Conservation (phyloP, 1,140 invertebrate genomes). For the Thalassaphorura encarpata region DNA sequence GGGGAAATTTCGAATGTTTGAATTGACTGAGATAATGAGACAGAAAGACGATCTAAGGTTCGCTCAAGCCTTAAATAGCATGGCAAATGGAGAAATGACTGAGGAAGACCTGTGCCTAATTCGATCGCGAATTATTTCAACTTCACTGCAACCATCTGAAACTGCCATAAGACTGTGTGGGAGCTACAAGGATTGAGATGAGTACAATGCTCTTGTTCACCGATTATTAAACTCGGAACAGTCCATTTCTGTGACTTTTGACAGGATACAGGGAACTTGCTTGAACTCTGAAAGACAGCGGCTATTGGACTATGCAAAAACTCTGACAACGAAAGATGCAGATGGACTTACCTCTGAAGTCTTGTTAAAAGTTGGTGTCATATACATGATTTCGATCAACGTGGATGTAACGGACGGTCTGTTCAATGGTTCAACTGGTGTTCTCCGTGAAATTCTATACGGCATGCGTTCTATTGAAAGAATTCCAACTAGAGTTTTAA, state of each 20-base stretch:
- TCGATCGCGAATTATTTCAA: background rate
- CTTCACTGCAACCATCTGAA: background rate
- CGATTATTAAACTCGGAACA: background rate
- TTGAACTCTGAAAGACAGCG: too few relatives aligned
- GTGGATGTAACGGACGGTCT: slow-evolving; percentile 9
- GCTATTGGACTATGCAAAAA: too few relatives aligned
- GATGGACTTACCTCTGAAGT: background rate
- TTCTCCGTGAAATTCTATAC: background rate
- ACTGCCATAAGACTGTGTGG: slow-evolving; percentile 3
- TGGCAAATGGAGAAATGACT: slow-evolving; percentile 4
- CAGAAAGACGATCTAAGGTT: slow-evolving; percentile 3
- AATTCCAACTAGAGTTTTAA: too few relatives aligned
- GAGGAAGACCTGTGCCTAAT: slow-evolving; percentile 8
- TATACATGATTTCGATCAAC: slow-evolving; percentile 10
- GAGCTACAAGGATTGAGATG: slow-evolving; percentile 2
- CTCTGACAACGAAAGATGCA: too few relatives aligned
- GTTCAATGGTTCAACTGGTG: slow-evolving; percentile 7
- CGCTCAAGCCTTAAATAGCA: slow-evolving; percentile 7
- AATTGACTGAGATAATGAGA: slow-evolving; percentile 10
- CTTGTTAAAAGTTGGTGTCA: background rate
- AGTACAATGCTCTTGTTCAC: background rate
- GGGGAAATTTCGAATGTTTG: background rate
- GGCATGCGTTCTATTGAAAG: too few relatives aligned
- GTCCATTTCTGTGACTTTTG: background rate
- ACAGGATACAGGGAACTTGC: background rate